These are phyloP conservation scores for Pseudomugil tenellus DNA, from an alignment of 2,797 vertebrate genomes.

Conservation along the genomic window DNA sequence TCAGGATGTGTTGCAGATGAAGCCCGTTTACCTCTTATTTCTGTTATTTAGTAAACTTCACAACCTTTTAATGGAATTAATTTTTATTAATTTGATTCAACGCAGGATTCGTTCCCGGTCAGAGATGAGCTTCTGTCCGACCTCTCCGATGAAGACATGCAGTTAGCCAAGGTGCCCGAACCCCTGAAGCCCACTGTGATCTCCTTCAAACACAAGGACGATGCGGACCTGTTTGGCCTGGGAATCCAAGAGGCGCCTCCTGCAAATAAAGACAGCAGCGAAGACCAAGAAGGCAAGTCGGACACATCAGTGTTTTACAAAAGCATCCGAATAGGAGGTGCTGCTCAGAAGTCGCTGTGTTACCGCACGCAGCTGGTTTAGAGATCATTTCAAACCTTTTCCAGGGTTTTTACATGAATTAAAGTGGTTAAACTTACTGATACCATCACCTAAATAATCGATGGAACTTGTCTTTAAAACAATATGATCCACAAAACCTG, in stretches of 20 bases:
- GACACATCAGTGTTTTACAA: background rate
- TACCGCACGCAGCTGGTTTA: background rate
- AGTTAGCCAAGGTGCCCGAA: conserved; percentile 66
- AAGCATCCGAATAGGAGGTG: background rate
- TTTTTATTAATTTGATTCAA: background rate
- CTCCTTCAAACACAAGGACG: conserved; percentile 87
- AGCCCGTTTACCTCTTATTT: no score
- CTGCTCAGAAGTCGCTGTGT: background rate
- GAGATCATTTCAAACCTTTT: background rate
- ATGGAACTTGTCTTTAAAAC: no score
- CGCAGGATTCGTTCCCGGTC: conserved; percentile 86
- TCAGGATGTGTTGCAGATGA: no score
- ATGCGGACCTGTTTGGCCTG: conserved; percentile 91
- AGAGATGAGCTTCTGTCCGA: conserved; percentile 90
- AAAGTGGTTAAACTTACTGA: background rate
- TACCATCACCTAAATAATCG: background rate
- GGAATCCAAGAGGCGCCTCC: conserved; percentile 84
- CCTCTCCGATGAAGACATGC: conserved; percentile 87
- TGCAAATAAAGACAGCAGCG: conserved; percentile 85
- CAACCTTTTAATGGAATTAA: no score
- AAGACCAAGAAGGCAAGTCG: conserved; percentile 86
- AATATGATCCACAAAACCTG: no score
- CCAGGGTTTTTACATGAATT: background rate
- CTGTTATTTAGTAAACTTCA: no score
- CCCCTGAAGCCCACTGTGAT: conserved; percentile 77